phyloP scores from a whole-genome alignment of 2,113 vertebrate species.

The Tragelaphus imberbis region DNA sequence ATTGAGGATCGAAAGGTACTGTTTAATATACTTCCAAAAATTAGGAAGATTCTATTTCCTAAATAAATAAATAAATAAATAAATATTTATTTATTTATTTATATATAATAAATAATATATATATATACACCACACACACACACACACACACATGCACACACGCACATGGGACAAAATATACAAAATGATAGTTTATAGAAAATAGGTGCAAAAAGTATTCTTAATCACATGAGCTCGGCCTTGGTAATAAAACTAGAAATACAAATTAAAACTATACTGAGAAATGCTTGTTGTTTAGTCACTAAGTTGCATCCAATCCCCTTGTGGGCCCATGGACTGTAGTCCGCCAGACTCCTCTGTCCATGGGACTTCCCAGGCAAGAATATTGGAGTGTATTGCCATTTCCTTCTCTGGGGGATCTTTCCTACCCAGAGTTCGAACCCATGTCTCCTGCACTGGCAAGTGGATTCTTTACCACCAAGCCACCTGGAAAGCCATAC shows the following conservation, averaged over 20 bases:
- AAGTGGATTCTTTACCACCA: background rate
- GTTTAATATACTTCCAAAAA: background rate
- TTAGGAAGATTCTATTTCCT: background rate
- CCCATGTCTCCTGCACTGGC: background rate
- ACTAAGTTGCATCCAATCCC: background rate
- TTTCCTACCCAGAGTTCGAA: background rate
- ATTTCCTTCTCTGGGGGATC: background rate
- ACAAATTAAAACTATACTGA: background rate
- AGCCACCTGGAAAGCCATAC: background rate
- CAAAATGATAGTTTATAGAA: background rate
- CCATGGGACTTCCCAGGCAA: background rate
- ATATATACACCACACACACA: background rate
- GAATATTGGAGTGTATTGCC: background rate
- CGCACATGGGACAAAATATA: background rate
- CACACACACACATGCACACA: accelerated
- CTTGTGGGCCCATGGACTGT: background rate
- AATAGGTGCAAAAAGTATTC: background rate
- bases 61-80: no score
- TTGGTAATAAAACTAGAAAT: background rate
- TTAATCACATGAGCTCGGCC: background rate
- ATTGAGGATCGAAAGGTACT: background rate
- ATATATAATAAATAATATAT: no score
- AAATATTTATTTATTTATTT: no score
- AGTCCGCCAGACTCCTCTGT: background rate
- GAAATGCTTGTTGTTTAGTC: background rate